These are phyloP conservation scores for Epinephelus moara DNA, from an alignment of 2,113 vertebrate genomes.

Conservation along the genomic window DNA sequence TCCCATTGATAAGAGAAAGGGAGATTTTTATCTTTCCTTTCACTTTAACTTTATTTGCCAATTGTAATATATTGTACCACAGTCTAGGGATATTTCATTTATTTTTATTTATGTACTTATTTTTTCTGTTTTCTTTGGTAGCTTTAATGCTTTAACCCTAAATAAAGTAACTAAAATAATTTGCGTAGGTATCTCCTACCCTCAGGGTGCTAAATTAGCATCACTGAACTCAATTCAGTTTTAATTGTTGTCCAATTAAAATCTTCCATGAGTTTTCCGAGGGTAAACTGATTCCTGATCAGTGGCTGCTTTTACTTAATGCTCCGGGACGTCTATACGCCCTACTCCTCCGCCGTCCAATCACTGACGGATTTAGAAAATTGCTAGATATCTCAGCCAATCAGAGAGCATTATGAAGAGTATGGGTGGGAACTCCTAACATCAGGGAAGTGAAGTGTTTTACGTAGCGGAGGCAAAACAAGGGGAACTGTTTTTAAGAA, in stretches of 20 bases:
- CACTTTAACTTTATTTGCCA: neutral
- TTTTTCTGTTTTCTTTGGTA: too few species aligned
- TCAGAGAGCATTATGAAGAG: conserved; percentile 22
- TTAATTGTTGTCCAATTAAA: neutral
- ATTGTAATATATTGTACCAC: neutral
- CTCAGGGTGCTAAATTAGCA: neutral
- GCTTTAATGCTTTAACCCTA: too few species aligned
- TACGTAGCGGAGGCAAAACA: conserved; percentile 24
- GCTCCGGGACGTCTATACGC: conserved; percentile 1
- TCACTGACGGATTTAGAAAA: conserved; percentile 26
- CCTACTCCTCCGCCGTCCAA: conserved; percentile 59
- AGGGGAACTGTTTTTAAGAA: conserved; percentile 16
- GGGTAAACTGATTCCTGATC: conserved; percentile 43
- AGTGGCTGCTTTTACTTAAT: conserved; percentile 37
- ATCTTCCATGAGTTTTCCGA: neutral
- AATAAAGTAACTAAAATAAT: conserved; percentile 53
- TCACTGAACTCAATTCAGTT: conserved; percentile 19
- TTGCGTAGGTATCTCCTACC: neutral
- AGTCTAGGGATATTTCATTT: neutral
- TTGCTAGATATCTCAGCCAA: conserved; percentile 62
- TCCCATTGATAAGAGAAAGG: neutral
- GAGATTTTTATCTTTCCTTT: neutral
- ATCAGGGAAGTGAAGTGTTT: conserved; percentile 71
- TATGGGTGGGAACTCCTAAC: conserved; percentile 50
- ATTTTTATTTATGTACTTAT: too few species aligned